Evolutionary conservation across 1,140 invertebrate species (phyloP), one percentile per base, ranked within the genome.

Genomic region (Andrena cerasifolii): DNA sequence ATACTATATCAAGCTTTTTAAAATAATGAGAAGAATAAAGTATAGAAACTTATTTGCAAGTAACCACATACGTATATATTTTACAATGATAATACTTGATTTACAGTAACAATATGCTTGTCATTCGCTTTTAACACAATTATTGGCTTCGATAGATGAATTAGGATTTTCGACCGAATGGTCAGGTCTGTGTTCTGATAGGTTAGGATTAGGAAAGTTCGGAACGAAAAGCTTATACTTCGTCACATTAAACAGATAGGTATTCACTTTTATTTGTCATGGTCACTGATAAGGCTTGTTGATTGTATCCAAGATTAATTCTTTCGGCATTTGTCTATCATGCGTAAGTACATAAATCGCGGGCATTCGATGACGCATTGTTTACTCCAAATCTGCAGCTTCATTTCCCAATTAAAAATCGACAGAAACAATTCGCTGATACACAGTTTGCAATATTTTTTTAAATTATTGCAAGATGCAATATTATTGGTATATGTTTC

Each of bases 121-220:
- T 26, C 24, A 16, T 49, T 61, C 1, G 28, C 28, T 24, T 10
- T 33, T 36, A 6, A 26, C 31, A 14, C 18, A 28, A n/a, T 1
- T 6, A 36, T 16, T 7, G 14, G 47, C 16, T 18, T 45, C 1
- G 10, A 16, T 33, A 49, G 1, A 45, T 49, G 16, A n/a, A 6
- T 49, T 49, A 49, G 45, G 6, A n/a, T 49, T 49, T 49, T 49
- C 16, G 2, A n/a, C 6, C 6, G 16, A 54, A 54, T 54, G 3
- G 6, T 12, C 12, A 1, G 1, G 10, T 36, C n/a, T 16, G n/a
- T 14, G 4, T 24, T 7, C 18, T 24, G 1, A 31, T 31, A 40
- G 71, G 71, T 66, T 74, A 74, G 61, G 62, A 65, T 36, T 14
- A 40, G 53, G 26, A 65, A 73, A 26, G 2, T 0, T 71, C 5